Evolutionary conservation across 2,888 invertebrate species (phyloP), one percentile per base, ranked within the genome.

Genomic region (Dolichopus griseipennis): DNA sequence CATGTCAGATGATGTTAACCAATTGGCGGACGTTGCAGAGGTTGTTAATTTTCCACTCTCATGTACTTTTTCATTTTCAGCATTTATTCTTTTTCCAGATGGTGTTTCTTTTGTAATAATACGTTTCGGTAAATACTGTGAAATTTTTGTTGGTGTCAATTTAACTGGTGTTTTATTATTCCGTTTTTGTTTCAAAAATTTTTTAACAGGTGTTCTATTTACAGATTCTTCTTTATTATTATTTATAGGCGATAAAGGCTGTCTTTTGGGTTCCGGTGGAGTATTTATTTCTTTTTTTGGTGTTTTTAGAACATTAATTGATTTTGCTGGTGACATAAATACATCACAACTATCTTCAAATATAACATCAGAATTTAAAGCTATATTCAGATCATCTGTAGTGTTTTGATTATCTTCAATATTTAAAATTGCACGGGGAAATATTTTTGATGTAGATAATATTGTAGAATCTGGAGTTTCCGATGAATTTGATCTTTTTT

Each of bases 351-450:
- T 67, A 41, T 68, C n/a, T 15, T 27, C 22, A 2, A 75, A 73
- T 61, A 73, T 67, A 33, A 72, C 70, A 22, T 76, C 74, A 63
- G 73, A 74, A 68, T 75, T 75, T 4, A 81, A 37, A 0, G 79
- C 80, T 65, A 76, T 75, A 69, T 80, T 80, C 65, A 78, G 74
- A 69, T 78, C 76, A 0, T 75, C 71, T 6, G 68, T 68, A 68
- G 68, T 73, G 10, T 68, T 71, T 37, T 72, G 66, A n/a, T 63
- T 37, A 37, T 61, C 43, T 52, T 61, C 41, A 1, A 20, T 8
- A 15, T 34, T 65, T 10, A 66, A 15, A 4, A 6, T 15, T 12
- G 6, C 18, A 52, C 15, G 9, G 2, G 52, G 6, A 18, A 15
- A 15, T 52, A 52, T 52, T 4, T 52, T 52, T 52, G 52, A 52